These are phyloP conservation scores for Cichladusa arquata DNA, from an alignment of 2,113 vertebrate genomes.

Conservation along the genomic window DNA sequence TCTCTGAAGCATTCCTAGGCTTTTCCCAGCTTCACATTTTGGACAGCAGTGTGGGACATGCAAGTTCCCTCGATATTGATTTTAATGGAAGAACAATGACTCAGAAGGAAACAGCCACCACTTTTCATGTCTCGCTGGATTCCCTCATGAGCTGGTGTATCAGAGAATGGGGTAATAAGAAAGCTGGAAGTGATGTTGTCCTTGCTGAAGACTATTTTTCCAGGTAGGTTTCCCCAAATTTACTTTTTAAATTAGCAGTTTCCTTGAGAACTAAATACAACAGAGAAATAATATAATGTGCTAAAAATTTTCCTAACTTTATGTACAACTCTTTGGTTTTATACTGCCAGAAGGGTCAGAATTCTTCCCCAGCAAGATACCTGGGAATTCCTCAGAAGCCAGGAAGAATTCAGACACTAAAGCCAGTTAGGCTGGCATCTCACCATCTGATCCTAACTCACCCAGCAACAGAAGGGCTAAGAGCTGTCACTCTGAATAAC, in stretches of 20 bases:
- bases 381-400: neutral
- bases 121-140: neutral
- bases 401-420: neutral
- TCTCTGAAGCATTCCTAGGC: neutral
- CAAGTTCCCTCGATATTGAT: neutral
- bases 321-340: neutral
- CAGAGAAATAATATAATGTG: neutral
- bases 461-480: slow-evolving; percentile 27
- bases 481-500: slow-evolving; percentile 26
- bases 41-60: neutral
- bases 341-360: neutral
- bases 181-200: neutral
- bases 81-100: neutral
- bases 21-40: neutral
- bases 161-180: neutral
- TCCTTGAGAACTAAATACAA: neutral
- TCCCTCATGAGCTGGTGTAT: neutral
- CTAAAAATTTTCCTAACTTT: neutral
- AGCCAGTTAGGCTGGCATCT: neutral
- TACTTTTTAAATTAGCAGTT: neutral
- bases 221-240: neutral
- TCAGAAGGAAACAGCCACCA: neutral
- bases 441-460: neutral
- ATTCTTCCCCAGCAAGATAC: neutral
- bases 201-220: neutral